Conservation (phyloP, 1,140 invertebrate genomes). For the Hylyphantes graminicola region DNA sequence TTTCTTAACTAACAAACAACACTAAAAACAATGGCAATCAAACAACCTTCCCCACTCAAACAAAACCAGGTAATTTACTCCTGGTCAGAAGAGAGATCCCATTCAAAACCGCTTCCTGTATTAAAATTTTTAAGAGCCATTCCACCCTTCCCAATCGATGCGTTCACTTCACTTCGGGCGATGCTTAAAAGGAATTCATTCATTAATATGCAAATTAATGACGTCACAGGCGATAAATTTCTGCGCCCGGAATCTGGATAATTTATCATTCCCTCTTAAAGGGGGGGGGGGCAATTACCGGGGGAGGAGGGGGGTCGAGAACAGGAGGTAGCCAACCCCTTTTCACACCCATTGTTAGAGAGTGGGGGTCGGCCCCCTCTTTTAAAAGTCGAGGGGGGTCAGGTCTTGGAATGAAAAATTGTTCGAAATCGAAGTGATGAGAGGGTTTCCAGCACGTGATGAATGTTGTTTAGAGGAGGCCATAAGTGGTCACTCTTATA, state of each 20-base stretch:
- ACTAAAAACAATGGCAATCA: too few relatives aligned
- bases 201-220: constrained; percentile 61
- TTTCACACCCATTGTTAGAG: constrained; percentile 49
- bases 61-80: constrained; percentile 9
- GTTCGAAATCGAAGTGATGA: constrained; percentile 11
- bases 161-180: constrained; percentile 34
- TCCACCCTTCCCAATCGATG: constrained; percentile 38
- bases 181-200: constrained; percentile 58
- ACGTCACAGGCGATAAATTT: constrained; percentile 61
- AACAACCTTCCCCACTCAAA: too few relatives aligned
- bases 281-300: constrained; percentile 51
- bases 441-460: background rate
- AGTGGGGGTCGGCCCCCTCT: constrained; percentile 47
- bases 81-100: constrained; percentile 1
- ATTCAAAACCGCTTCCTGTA: constrained; percentile 55
- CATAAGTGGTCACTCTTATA: too few relatives aligned
- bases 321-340: constrained; percentile 57
- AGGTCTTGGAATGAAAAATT: constrained; percentile 43
- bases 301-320: background rate
- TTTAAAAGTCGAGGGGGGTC: background rate
- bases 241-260: constrained; percentile 58
- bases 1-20: too few relatives aligned
- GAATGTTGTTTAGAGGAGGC: too few relatives aligned
- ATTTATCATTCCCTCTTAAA: constrained; percentile 51
- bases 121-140: constrained; percentile 54